Percentiles rank a stretch among this genome's conserved stretches.
These are phyloP conservation scores for Melinaea menophilus DNA, from an alignment of 2,888 invertebrate genomes.

Conservation along the genomic window DNA sequence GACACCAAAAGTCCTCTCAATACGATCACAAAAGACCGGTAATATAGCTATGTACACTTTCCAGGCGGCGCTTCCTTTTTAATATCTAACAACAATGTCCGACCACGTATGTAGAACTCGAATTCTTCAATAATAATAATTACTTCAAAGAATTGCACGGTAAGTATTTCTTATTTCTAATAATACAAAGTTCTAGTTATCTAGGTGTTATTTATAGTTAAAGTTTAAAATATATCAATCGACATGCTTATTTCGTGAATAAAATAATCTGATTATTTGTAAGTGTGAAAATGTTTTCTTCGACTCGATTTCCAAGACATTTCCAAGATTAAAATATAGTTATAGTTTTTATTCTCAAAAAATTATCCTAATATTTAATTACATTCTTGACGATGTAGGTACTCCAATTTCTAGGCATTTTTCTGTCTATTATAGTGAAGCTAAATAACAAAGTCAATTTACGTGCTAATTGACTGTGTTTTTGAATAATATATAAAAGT, in stretches of 20 bases:
- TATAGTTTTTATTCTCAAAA: neutral
- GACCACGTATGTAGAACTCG: slow-evolving; percentile 98
- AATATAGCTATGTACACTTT: slow-evolving; percentile 98
- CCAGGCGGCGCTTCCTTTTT: slow-evolving; percentile 95
- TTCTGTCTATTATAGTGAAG: slow-evolving; percentile 28
- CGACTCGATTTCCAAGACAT: too few relatives aligned
- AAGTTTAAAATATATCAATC: too few relatives aligned
- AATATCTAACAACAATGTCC: slow-evolving; percentile 91
- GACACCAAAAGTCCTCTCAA: slow-evolving; percentile 93
- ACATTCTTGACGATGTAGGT: slow-evolving; percentile 8
- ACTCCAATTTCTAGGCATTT: slow-evolving; percentile 5
- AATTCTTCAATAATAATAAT: slow-evolving; percentile 99
- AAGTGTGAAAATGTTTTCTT: too few relatives aligned
- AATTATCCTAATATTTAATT: neutral
- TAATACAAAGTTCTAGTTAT: too few relatives aligned
- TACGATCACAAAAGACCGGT: slow-evolving; percentile 99
- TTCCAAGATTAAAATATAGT: neutral
- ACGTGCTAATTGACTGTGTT: slow-evolving; percentile 19
- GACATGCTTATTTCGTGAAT: too few relatives aligned
- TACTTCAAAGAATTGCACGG: slow-evolving; percentile 97
- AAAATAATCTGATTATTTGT: too few relatives aligned
- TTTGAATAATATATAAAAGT: slow-evolving; percentile 20
- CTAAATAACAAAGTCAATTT: slow-evolving; percentile 29
- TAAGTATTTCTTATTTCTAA: slow-evolving; percentile 66
- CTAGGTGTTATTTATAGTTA: too few relatives aligned